Percentiles rank a stretch among this genome's conserved stretches.
These are phyloP conservation scores for Drosophila fungiperda DNA, from an alignment of 2,888 invertebrate genomes.

Conservation along the genomic window DNA sequence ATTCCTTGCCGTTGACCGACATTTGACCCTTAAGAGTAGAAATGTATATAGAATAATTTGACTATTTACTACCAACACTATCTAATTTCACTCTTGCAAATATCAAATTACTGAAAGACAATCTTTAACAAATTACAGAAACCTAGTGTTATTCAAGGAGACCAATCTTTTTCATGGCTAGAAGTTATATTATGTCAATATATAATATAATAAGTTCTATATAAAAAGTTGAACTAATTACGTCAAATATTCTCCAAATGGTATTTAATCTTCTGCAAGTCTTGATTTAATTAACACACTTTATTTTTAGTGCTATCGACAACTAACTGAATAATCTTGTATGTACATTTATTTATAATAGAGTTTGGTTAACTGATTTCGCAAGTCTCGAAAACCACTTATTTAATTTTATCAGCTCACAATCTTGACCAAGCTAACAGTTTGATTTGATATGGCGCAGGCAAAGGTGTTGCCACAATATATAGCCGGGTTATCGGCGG, in stretches of 20 bases:
- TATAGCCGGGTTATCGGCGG: slow-evolving; percentile 67
- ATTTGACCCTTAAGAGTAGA: slow-evolving; percentile 48
- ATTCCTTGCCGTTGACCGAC: slow-evolving; percentile 47
- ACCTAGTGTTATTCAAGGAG: background rate
- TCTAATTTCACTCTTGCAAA: background rate
- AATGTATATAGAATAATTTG: background rate
- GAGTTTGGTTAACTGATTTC: background rate
- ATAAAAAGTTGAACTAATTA: background rate
- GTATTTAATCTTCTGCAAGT: background rate
- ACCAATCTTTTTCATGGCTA: background rate
- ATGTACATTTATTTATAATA: background rate
- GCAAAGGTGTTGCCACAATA: slow-evolving; percentile 64
- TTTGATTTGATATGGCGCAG: slow-evolving; percentile 50
- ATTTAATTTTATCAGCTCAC: background rate
- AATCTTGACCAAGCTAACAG: slow-evolving; percentile 36
- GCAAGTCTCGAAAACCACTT: background rate
- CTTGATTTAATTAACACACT: background rate
- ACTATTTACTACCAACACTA: background rate
- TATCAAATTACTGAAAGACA: no score
- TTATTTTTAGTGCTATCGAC: background rate
- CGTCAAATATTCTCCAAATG: background rate
- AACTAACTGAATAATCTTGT: background rate
- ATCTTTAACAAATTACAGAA: background rate
- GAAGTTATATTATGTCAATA: background rate
- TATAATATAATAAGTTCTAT: background rate